Percentiles rank a stretch among this genome's conserved stretches.
phyloP scores from a whole-genome alignment of 2,888 invertebrate species.

The Diadegma fenestrale region DNA sequence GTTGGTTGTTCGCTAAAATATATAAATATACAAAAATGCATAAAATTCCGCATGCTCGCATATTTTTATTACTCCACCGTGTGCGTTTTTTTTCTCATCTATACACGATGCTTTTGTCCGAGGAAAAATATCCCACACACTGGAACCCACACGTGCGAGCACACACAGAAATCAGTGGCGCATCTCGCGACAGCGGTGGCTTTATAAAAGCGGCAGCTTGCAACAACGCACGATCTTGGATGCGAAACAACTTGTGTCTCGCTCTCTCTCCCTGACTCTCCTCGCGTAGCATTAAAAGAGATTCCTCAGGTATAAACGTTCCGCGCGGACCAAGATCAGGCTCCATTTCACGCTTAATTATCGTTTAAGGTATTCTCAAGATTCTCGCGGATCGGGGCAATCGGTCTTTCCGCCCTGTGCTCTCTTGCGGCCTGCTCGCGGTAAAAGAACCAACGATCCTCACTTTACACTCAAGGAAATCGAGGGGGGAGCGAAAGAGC shows the following conservation, averaged over 20 bases:
- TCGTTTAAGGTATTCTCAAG: slow-evolving; percentile 65
- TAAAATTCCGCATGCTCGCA: not conserved
- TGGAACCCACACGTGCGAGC: not conserved
- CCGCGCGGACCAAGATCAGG: slow-evolving; percentile 63
- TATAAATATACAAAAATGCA: not conserved
- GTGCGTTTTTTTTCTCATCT: not conserved
- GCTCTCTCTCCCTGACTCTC: not conserved
- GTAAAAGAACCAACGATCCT: slow-evolving; percentile 18
- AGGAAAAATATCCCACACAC: not conserved
- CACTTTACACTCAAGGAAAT: slow-evolving; percentile 37
- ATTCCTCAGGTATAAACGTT: slow-evolving; percentile 64
- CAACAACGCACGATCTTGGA: slow-evolving; percentile 32
- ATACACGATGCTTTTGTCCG: not conserved
- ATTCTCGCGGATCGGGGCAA: slow-evolving; percentile 64
- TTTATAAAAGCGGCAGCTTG: slow-evolving; percentile 37
- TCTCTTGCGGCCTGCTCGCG: slow-evolving; percentile 5
- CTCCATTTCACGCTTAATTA: slow-evolving; percentile 68
- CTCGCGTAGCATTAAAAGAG: slow-evolving; percentile 56
- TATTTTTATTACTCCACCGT: not conserved
- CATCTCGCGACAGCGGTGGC: slow-evolving; percentile 59
- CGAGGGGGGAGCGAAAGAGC: slow-evolving; percentile 45
- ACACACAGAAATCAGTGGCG: slow-evolving; percentile 41
- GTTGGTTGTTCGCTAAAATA: not conserved
- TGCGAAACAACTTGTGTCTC: slow-evolving; percentile 34
- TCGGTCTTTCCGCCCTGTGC: slow-evolving; percentile 61